These are phyloP conservation scores for Drosophila paucipuncta DNA, from an alignment of 2,888 invertebrate species.

Conservation along the genomic window DNA sequence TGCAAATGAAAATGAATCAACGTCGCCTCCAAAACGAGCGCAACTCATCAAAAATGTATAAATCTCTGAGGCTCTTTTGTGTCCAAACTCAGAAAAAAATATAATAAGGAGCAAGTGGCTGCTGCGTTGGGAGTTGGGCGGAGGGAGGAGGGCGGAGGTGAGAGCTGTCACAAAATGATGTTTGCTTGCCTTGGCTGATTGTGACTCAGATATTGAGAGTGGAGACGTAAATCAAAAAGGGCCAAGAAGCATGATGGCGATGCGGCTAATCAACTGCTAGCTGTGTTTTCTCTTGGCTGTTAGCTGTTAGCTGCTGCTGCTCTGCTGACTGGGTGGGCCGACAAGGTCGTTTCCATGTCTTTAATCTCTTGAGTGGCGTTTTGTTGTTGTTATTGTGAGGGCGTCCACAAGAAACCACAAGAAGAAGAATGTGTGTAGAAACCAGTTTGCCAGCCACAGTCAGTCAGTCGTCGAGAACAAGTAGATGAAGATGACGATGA, in stretches of 20 bases:
- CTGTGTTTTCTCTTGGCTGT: slow-evolving; percentile 3
- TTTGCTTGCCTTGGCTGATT: slow-evolving; percentile 28
- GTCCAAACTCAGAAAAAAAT: neutral
- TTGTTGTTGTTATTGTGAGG: slow-evolving; percentile 33
- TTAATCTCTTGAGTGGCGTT: slow-evolving; percentile 5
- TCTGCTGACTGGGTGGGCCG: slow-evolving; percentile 46
- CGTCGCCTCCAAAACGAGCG: slow-evolving; percentile 18
- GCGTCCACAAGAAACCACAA: slow-evolving; percentile 27
- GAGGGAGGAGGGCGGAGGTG: neutral
- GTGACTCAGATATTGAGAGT: neutral
- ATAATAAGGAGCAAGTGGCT: neutral
- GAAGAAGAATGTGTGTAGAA: slow-evolving; percentile 1
- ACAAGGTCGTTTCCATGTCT: slow-evolving; percentile 63
- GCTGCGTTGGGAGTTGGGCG: neutral
- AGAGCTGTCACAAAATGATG: slow-evolving; percentile 27
- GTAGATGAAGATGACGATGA: neutral
- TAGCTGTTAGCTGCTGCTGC: slow-evolving; percentile 22
- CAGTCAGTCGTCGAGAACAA: neutral
- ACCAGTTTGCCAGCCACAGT: slow-evolving; percentile 2
- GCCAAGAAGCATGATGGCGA: neutral
- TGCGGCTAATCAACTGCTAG: slow-evolving; percentile 25
- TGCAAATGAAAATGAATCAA: slow-evolving; percentile 53
- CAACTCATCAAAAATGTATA: slow-evolving; percentile 39
- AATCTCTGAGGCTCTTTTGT: slow-evolving; percentile 20
- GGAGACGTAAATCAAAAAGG: neutral